These are phyloP conservation scores for Eubasilissa regina DNA, from an alignment of 1,140 invertebrate species.

Conservation along the genomic window DNA sequence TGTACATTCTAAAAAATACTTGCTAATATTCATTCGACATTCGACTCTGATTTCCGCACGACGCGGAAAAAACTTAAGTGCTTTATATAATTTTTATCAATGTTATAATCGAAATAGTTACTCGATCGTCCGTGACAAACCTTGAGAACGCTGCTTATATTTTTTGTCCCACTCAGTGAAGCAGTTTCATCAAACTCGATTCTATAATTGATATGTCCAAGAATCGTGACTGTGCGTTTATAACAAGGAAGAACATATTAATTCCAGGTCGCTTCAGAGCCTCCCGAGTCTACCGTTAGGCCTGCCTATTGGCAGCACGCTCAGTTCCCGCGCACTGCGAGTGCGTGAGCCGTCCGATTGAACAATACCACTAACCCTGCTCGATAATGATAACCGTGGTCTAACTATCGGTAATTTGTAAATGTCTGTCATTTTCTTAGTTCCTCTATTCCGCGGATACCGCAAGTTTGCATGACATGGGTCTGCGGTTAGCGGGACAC, in stretches of 20 bases:
- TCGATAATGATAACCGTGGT: background rate
- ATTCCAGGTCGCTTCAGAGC: no score
- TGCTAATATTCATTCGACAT: no score
- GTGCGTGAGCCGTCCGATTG: slow-evolving; percentile 4
- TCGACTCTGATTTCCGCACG: slow-evolving; percentile 3
- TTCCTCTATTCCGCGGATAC: background rate
- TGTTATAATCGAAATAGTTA: background rate
- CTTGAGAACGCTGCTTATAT: slow-evolving; percentile 12
- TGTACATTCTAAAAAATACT: no score
- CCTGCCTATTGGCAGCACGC: background rate
- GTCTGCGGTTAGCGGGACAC: slow-evolving; percentile 6
- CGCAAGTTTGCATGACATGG: background rate
- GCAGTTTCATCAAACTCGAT: background rate
- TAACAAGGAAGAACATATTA: slow-evolving; percentile 12
- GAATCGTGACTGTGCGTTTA: background rate
- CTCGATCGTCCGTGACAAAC: slow-evolving; percentile 14
- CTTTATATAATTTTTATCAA: background rate
- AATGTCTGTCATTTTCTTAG: background rate
- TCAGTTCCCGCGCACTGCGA: background rate
- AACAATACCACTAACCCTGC: slow-evolving; percentile 2
- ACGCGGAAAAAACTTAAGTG: background rate
- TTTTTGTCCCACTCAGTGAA: background rate
- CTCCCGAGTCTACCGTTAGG: slow-evolving; percentile 8
- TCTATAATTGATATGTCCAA: background rate
- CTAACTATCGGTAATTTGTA: no score